Evolutionary conservation across 2,888 invertebrate genomes (phyloP), one percentile per base, ranked within the genome.

Genomic region (Ornithoptera alexandrae): DNA sequence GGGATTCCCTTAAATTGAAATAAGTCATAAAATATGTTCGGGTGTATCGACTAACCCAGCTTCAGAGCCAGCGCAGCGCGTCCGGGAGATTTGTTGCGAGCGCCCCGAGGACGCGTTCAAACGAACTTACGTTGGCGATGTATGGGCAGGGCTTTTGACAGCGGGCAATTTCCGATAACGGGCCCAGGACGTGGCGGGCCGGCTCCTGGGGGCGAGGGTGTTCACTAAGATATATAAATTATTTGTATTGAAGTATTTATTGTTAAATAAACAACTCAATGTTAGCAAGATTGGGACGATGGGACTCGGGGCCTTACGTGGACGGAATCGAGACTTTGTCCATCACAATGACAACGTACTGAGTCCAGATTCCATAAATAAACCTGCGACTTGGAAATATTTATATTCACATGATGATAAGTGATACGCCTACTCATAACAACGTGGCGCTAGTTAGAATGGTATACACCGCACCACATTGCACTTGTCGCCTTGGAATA

Each of bases 31-130:
- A 61, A 65, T 60, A 63, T 65, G 65, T 69, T 65, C 18, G 65
- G 61, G 62, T 57, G 62, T 58, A 69, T 65, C 59, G 63, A 12
- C 62, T 15, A 63, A 64, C 58, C 62, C 57, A n/a, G 57, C n/a
- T 58, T 36, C 61, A 58, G 61, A 61, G 53, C 61, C 50, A 56
- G 24, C 30, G n/a, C n/a, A n/a, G n/a, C n/a, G 42, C 30, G 67
- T 15, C 30, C 18, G 62, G 64, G 69, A 75, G 74, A 76, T 77
- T 77, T 76, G 75, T 75, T 75, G 74, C 73, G 74, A 74, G 72
- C 64, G 67, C 62, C 56, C n/a, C 63, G 65, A 20, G 39, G 46
- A 60, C 53, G 62, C 59, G 66, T 64, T 50, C 62, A 58, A 50
- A n/a, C 64, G 67, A 64, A 68, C 68, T 68, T 67, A 62, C 68